Conservation (phyloP, 2,797 vertebrate genomes). For the Catostomus latipinnis region DNA sequence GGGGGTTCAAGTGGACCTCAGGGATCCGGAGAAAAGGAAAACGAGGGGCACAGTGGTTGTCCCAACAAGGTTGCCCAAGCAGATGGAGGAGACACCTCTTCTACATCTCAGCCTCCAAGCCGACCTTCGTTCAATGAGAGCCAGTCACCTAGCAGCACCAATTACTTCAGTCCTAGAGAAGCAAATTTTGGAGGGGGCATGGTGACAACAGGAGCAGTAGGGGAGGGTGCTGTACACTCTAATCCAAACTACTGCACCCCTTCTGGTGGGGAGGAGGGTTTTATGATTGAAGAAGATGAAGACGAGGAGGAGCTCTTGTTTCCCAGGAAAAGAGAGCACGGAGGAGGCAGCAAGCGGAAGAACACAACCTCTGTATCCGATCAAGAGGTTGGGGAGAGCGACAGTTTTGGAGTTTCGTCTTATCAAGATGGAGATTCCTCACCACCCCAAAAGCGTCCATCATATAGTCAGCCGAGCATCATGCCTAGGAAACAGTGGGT, state of each 20-base stretch:
- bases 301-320: conserved; percentile 63
- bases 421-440: conserved; percentile 79
- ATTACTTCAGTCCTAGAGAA: conserved; percentile 90
- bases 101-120: conserved; percentile 61
- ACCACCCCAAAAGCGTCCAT: conserved; percentile 72
- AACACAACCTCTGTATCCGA: conserved; percentile 69
- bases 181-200: conserved; percentile 67
- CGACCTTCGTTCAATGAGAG: conserved; percentile 80
- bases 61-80: conserved; percentile 13
- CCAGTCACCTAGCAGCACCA: conserved; percentile 93
- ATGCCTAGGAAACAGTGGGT: conserved; percentile 92
- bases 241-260: conserved; percentile 87
- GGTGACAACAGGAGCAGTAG: conserved; percentile 57
- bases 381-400: conserved; percentile 80
- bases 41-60: conserved; percentile 51
- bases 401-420: conserved; percentile 82
- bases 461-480: conserved; percentile 84
- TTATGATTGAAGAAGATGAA: conserved; percentile 75
- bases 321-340: conserved; percentile 64
- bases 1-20: conserved; percentile 51
- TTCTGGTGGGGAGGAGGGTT: conserved; percentile 83
- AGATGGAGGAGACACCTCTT: conserved; percentile 60
- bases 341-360: conserved; percentile 73
- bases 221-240: conserved; percentile 78
- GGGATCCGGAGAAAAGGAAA: conserved; percentile 49